Conservation (phyloP, 2,113 vertebrate species). For the Oophaga pumilio region DNA sequence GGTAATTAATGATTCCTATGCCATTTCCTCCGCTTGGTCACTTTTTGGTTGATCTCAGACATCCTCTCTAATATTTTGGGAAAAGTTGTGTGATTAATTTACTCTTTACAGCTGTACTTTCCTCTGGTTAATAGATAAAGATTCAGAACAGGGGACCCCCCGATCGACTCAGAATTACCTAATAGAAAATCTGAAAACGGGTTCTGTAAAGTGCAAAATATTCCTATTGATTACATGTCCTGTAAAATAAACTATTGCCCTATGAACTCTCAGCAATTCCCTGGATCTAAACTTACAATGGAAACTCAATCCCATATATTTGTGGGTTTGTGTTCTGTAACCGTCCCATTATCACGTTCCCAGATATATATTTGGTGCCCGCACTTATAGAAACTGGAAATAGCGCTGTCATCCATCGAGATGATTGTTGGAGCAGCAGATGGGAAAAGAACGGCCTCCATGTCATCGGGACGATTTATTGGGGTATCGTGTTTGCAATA, state of each 20-base stretch:
- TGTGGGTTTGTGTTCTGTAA: not conserved
- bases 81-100: no score
- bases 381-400: constrained; percentile 37
- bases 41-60: no score
- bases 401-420: constrained; percentile 65
- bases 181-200: no score
- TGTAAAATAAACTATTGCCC: not conserved
- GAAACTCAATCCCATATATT: not conserved
- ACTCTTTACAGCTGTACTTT: no score
- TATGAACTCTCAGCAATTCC: not conserved
- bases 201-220: no score
- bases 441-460: constrained; percentile 67
- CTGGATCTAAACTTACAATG: not conserved
- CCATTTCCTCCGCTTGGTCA: no score
- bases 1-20: no score
- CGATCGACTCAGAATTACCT: no score
- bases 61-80: no score
- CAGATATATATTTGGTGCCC: constrained; percentile 2
- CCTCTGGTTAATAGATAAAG: no score
- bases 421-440: constrained; percentile 67
- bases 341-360: not conserved
- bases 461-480: constrained; percentile 67
- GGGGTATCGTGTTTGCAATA: constrained; percentile 66
- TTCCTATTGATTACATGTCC: no score
- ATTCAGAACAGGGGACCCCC: no score